Evolutionary conservation across 2,888 invertebrate genomes (phyloP).

Genomic region (Cybosia mesomella): DNA sequence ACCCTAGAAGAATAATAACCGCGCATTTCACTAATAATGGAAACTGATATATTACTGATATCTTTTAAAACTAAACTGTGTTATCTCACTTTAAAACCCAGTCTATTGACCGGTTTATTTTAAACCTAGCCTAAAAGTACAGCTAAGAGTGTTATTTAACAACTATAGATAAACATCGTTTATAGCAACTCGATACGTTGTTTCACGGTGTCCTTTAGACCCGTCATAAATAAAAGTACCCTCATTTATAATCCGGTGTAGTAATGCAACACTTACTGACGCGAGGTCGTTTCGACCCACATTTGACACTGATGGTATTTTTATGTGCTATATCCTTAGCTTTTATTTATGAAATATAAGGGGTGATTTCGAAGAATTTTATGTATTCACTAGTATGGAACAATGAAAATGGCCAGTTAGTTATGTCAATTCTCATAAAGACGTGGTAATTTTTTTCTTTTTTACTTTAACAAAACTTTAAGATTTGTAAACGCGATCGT

Average conservation of each 20-base stretch:
- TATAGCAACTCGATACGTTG: slow-evolving; percentile 13
- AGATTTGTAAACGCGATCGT: too few species aligned
- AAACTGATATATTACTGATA: too few species aligned
- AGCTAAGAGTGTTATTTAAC: too few species aligned
- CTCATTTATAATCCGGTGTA: slow-evolving; percentile 22
- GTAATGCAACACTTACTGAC: slow-evolving; percentile 39
- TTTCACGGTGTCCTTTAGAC: slow-evolving; percentile 22
- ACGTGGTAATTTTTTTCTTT: too few species aligned
- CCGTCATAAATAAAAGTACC: slow-evolving; percentile 42
- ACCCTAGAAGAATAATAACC: too few species aligned
- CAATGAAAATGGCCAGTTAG: not conserved
- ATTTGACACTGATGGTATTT: slow-evolving; percentile 30
- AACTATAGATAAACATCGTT: not conserved
- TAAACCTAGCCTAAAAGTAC: too few species aligned
- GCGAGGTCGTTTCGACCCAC: slow-evolving; percentile 33
- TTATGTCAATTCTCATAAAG: not conserved
- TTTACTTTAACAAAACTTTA: too few species aligned
- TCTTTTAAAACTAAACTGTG: too few species aligned
- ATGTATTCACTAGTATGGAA: not conserved
- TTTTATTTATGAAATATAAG: slow-evolving; percentile 22
- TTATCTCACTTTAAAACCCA: too few species aligned
- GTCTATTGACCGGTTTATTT: too few species aligned
- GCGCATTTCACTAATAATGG: too few species aligned
- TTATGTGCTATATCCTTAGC: slow-evolving; percentile 20
- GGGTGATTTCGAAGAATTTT: slow-evolving; percentile 1